Conservation (phyloP, 2,888 invertebrate species). For the Plagiodera versicolora region DNA sequence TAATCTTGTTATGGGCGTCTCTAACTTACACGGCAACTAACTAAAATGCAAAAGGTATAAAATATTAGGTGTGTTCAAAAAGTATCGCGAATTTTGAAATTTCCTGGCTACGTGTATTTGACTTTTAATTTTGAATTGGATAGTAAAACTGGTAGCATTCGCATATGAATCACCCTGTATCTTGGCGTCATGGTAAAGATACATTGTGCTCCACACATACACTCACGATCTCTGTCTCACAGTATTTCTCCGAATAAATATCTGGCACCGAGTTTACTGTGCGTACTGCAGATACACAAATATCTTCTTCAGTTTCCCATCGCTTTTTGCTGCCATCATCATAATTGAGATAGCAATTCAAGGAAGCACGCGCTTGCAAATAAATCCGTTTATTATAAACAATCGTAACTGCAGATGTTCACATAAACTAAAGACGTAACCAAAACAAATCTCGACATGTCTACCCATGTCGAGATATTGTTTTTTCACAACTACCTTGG, state of each 20-base stretch:
- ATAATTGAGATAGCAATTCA: constrained; percentile 10
- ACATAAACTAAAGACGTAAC: background rate
- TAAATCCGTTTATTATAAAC: constrained; percentile 9
- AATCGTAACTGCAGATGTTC: constrained; percentile 7
- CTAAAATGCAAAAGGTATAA: too few species aligned
- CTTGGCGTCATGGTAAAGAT: background rate
- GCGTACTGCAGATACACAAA: background rate
- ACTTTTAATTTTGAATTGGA: too few species aligned
- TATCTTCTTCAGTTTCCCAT: constrained; percentile 9
- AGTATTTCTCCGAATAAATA: constrained; percentile 6
- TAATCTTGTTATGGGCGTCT: too few species aligned
- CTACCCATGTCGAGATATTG: too few species aligned
- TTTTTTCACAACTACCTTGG: too few species aligned
- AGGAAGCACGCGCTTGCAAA: constrained; percentile 10
- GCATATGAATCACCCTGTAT: too few species aligned
- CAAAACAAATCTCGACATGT: background rate
- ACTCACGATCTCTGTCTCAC: background rate
- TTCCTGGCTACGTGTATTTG: too few species aligned
- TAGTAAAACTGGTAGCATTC: too few species aligned
- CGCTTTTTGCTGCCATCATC: constrained; percentile 6
- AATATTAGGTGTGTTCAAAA: too few species aligned
- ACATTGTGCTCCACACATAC: background rate
- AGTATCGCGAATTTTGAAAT: too few species aligned
- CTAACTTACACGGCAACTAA: too few species aligned
- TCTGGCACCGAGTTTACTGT: background rate